Conservation (phyloP, 2,888 invertebrate species). For the Agonopterix arenella region DNA sequence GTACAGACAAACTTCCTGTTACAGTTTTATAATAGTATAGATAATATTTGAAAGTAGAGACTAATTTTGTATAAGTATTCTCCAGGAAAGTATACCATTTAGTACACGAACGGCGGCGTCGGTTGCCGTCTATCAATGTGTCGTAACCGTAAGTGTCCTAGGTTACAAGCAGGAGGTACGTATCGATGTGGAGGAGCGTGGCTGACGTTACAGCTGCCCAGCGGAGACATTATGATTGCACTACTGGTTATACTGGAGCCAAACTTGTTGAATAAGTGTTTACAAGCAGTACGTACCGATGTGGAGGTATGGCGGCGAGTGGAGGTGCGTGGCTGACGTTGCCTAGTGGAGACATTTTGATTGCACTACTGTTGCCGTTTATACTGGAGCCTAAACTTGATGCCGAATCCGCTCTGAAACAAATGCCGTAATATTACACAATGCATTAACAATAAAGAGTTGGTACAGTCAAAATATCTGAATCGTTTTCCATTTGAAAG, state of each 20-base stretch:
- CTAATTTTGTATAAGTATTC: too few relatives aligned
- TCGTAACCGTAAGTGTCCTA: too few relatives aligned
- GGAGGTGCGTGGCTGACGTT: conserved; percentile 27
- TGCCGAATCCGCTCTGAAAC: conserved; percentile 71
- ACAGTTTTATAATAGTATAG: too few relatives aligned
- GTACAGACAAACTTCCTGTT: too few relatives aligned
- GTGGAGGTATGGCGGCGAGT: conserved; percentile 42
- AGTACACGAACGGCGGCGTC: too few relatives aligned
- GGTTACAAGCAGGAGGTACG: conserved; percentile 1
- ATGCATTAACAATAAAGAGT: background rate
- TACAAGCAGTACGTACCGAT: conserved; percentile 42
- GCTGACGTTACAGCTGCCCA: conserved; percentile 32
- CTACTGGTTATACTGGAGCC: too few relatives aligned
- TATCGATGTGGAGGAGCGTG: conserved; percentile 56
- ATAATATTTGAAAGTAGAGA: too few relatives aligned
- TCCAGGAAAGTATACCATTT: too few relatives aligned
- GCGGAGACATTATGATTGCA: conserved; percentile 51
- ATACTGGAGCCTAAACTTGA: conserved; percentile 79
- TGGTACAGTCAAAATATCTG: background rate
- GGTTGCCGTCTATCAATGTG: too few relatives aligned
- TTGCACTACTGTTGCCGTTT: conserved; percentile 74
- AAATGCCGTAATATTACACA: background rate
- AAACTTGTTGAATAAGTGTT: too few relatives aligned
- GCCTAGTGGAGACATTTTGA: conserved; percentile 68
- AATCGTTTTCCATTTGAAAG: too few relatives aligned